Base-by-base conservation (phyloP, 2,113 vertebrate genomes). In the Oryzias javanicus region DNA sequence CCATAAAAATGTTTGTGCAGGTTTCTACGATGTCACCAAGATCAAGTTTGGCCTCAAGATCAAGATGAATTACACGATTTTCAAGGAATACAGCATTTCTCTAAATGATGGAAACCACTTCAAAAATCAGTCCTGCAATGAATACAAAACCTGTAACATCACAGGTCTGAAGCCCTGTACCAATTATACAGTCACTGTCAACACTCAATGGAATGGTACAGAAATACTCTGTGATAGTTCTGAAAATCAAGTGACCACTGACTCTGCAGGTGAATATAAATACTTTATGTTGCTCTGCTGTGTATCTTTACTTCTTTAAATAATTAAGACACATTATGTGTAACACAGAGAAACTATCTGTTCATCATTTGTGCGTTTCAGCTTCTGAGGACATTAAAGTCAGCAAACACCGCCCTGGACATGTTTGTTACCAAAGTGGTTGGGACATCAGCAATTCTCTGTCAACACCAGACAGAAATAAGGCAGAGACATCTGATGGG, bases 101-200 rank as follows among this genome's bases (percentile, higher is more conserved):
- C 47, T 70, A 17, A 0, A 6, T 1, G 46, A 1, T 1, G 0
- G 1, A 44, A 0, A 0, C 5, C 1, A 0, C 1, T n/a, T 0
- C 1, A 0, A 0, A 35, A 7, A 0, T 0, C 0, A 0, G 0
- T 0, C 0, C 3, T 5, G 0, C 14, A 15, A 0, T n/a, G 1
- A 5, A 48, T 29, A 0, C 24, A 1, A 20, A n/a, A n/a, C 7
- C 0, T 0, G 42, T 18, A 0, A 17, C 0, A 27, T 76, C 42
- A 1, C 2, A 17, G 0, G 0, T 14, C 72, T 90, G 52, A 88
- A 80, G 61, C 87, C 87, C 22, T 90, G 87, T 16, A 86, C 72
- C 17, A 0, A 6, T 0, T 90, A 91, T 61, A 0, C 41, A 4
- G 16, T 27, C 20, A 1, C 0, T 0, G 58, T 82, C 15, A 12